phyloP scores from a whole-genome alignment of 2,797 vertebrate genomes.

The Coluber constrictor region DNA sequence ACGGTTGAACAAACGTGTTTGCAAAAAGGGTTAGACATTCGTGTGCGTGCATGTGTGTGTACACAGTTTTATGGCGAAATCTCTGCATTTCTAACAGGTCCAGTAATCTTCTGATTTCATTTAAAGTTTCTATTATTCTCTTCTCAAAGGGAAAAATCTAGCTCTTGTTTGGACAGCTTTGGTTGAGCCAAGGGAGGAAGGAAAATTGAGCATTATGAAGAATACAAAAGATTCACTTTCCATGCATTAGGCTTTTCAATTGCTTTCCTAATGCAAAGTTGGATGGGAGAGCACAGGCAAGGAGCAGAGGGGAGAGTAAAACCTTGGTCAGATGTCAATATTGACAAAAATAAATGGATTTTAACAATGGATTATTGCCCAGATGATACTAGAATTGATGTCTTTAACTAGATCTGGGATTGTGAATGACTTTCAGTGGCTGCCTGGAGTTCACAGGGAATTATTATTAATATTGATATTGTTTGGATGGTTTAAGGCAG shows the following conservation, averaged over 20 bases:
- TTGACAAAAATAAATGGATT: constrained; percentile 73
- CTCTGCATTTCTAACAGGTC: constrained; percentile 66
- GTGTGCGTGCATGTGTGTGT: constrained; percentile 11
- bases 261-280: constrained; percentile 69
- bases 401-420: constrained; percentile 34
- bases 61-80: constrained; percentile 47
- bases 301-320: constrained; percentile 42
- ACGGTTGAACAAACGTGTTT: constrained; percentile 45
- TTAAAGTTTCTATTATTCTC: constrained; percentile 74
- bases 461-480: background rate
- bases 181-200: constrained; percentile 62
- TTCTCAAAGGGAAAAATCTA: constrained; percentile 71
- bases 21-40: background rate
- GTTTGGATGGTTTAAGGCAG: background rate
- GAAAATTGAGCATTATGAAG: constrained; percentile 71
- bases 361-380: constrained; percentile 60
- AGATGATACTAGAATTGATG: constrained; percentile 60
- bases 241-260: constrained; percentile 73
- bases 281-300: constrained; percentile 54
- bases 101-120: constrained; percentile 75
- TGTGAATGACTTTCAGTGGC: constrained; percentile 21
- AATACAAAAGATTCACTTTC: constrained; percentile 74
- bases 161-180: constrained; percentile 77
- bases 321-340: constrained; percentile 68
- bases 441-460: constrained; percentile 31